Evolutionary conservation across 92 coral and sea anemone species (phyloP).

Genomic region (Heteractis magnifica): DNA sequence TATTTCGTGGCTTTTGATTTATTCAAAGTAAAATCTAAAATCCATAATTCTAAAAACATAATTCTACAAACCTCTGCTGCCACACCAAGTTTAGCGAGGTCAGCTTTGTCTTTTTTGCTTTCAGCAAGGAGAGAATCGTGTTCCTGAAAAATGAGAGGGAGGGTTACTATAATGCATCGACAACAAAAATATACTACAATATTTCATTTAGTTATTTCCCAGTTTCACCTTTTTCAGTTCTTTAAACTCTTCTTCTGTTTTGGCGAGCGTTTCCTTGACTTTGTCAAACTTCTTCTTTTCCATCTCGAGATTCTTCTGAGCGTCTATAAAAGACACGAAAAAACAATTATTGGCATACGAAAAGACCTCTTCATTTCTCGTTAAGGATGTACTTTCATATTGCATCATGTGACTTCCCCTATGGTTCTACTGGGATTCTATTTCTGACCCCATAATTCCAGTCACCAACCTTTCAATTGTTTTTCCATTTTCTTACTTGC

Average conservation of each 20-base stretch:
- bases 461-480: slow-evolving; percentile 78
- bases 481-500: slow-evolving; percentile 95
- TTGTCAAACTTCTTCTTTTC: slow-evolving; percentile 90
- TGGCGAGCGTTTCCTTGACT: slow-evolving; percentile 72
- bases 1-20: too few species aligned
- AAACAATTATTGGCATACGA: neutral
- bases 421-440: neutral
- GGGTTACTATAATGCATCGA: too few species aligned
- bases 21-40: neutral
- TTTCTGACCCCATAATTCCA: neutral
- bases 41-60: neutral
- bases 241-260: slow-evolving; percentile 91
- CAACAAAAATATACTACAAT: too few species aligned
- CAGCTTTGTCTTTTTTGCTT: slow-evolving; percentile 86
- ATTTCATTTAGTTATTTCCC: neutral
- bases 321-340: slow-evolving; percentile 40
- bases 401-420: neutral
- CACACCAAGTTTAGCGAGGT: slow-evolving; percentile 81
- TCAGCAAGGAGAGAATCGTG: slow-evolving; percentile 79
- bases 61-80: slow-evolving; percentile 79
- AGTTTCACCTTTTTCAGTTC: slow-evolving; percentile 82
- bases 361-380: neutral
- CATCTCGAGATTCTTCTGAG: slow-evolving; percentile 85
- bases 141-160: slow-evolving; percentile 45
- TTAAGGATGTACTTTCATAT: too few species aligned